Base-by-base conservation (phyloP, 2,113 vertebrate species). In the Ancistrus triradiatus region DNA sequence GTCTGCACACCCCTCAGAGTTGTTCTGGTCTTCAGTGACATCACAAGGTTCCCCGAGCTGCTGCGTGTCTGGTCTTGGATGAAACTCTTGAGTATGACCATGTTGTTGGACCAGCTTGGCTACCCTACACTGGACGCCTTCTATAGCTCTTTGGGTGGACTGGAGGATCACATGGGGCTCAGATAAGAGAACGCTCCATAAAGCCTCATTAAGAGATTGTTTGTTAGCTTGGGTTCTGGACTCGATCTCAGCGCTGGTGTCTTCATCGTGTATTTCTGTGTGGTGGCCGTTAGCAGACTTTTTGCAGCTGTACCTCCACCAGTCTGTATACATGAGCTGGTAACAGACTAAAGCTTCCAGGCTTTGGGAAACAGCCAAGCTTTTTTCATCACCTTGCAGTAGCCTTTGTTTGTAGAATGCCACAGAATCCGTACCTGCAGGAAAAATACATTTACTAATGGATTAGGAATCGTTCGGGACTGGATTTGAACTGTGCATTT, bases 271-370 rank as follows among this genome's bases (percentile, higher is more conserved):
- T 15, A 44, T 38, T 1, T n/a, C 9, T 25, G 17, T 17, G 6
- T 7, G 33, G n/a, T 33, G 52, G 38, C 38, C 37, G 11, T 50
- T 56, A 1, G n/a, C 27, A 15, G 6, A 13, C 10, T 52, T 24
- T 19, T 1, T 8, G 7, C 35, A 4, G n/a, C 48, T 47, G 25
- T 49, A 10, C 6, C 78, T 83, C 95, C 96, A 98, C 95, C 96
- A 98, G 48, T 81, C 47, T 4, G 89, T 75, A 46, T 97, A 98
- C 8, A 98, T 73, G 6, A 63, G 77, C 9, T 88, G 80, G 2
- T 97, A 97, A 24, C 72, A 76, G 57, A 91, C 71, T 15, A 93
- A 91, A 19, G 88, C 91, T 76, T 90, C 87, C 61, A 98, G 78
- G 42, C 91, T 93, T 66, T 43, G 69, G 51, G 78, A 81, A 3